These are phyloP conservation scores for Aphelocoma californica DNA, from an alignment of 2,797 vertebrate species.

Conservation along the genomic window DNA sequence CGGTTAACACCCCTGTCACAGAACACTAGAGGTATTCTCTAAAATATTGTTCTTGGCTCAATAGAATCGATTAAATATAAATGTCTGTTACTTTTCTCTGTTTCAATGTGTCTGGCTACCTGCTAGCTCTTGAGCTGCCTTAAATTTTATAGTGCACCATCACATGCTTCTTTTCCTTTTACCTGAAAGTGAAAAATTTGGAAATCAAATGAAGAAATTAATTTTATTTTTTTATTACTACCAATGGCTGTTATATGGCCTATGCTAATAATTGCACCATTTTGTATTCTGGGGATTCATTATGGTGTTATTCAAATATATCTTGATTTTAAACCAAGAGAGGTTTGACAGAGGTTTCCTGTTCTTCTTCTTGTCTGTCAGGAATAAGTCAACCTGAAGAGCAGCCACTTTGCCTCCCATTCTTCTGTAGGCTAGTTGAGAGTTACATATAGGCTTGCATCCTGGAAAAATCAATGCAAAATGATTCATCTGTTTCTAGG, in stretches of 20 bases:
- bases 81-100: background rate
- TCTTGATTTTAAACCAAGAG: background rate
- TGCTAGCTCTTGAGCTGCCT: background rate
- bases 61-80: conserved; percentile 40
- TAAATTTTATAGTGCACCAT: background rate
- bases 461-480: background rate
- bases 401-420: background rate
- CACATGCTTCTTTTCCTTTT: background rate
- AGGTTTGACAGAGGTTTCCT: background rate
- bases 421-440: background rate
- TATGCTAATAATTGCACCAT: background rate
- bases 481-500: background rate
- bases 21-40: conserved; percentile 24
- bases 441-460: background rate
- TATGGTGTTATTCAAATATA: background rate
- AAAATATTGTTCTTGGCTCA: conserved; percentile 55
- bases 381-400: background rate
- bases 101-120: background rate
- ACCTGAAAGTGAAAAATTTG: background rate
- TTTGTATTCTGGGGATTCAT: background rate
- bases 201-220: background rate
- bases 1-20: conserved; percentile 43
- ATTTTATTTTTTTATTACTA: background rate
- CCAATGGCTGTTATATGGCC: background rate
- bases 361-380: background rate